phyloP scores from a whole-genome alignment of 2,113 vertebrate species.

The Vimba vimba region DNA sequence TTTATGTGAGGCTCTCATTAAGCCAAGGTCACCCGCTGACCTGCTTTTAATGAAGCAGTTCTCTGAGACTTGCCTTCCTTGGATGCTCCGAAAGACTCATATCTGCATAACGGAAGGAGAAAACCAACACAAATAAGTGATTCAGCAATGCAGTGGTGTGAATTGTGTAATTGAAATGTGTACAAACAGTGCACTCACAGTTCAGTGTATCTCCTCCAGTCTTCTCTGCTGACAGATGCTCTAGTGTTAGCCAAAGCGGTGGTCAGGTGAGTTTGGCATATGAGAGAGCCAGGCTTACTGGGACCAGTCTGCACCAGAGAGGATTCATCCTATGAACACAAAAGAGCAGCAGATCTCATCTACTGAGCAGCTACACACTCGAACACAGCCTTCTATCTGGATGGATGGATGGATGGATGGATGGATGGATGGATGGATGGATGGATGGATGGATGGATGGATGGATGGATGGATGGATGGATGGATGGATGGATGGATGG shows the following conservation, averaged over 20 bases:
- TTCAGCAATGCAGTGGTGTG: neutral
- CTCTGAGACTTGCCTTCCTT: slow-evolving; percentile 77
- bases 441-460: neutral
- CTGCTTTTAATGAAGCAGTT: slow-evolving; percentile 76
- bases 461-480: neutral
- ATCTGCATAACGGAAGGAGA: slow-evolving; percentile 72
- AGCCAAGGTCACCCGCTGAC: slow-evolving; percentile 91
- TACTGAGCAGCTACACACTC: neutral
- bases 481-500: neutral
- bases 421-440: neutral
- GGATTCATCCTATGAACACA: slow-evolving; percentile 77
- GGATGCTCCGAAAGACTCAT: slow-evolving; percentile 82
- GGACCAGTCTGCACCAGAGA: slow-evolving; percentile 66
- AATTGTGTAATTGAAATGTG: neutral
- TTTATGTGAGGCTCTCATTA: slow-evolving; percentile 63
- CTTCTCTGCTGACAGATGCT: slow-evolving; percentile 85
- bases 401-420: neutral
- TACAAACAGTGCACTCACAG: slow-evolving; percentile 80
- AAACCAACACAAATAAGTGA: slow-evolving; percentile 16
- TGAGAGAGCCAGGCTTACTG: slow-evolving; percentile 70
- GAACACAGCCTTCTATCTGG: neutral
- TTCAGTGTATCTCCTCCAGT: slow-evolving; percentile 86
- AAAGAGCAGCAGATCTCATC: neutral
- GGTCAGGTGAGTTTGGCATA: slow-evolving; percentile 81
- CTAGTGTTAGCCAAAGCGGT: slow-evolving; percentile 81